Conservation (phyloP, 2,888 invertebrate genomes). For the Agapetus fuscipes region DNA sequence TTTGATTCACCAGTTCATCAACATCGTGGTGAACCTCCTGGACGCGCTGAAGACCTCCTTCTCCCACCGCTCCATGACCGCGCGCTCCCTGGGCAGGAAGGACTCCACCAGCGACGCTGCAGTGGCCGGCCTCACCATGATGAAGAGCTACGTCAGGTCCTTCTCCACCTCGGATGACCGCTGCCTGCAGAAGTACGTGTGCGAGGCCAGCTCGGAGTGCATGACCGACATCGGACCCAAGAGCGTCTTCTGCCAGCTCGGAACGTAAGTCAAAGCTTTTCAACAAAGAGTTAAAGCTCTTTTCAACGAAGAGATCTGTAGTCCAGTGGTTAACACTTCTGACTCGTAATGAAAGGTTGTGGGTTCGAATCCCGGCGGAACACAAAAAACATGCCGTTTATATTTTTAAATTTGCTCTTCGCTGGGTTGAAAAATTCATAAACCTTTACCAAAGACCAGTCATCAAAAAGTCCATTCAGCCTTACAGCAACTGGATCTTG, state of each 20-base stretch:
- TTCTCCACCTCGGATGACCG: slow-evolving; percentile 67
- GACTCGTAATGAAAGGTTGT: too few relatives aligned
- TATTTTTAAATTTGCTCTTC: too few relatives aligned
- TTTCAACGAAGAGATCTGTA: too few relatives aligned
- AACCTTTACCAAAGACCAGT: too few relatives aligned
- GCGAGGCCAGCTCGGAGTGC: slow-evolving; percentile 85
- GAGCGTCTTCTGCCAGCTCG: slow-evolving; percentile 85
- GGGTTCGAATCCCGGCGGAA: too few relatives aligned
- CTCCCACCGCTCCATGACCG: slow-evolving; percentile 79
- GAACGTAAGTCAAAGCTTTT: slow-evolving; percentile 62
- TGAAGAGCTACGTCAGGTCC: slow-evolving; percentile 81
- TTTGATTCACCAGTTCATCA: slow-evolving; percentile 84
- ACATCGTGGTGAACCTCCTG: slow-evolving; percentile 82
- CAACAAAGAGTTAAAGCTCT: too few relatives aligned
- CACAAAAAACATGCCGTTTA: too few relatives aligned
- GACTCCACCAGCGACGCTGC: slow-evolving; percentile 87
- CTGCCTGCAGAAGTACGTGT: slow-evolving; percentile 81
- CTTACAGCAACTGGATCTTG: too few relatives aligned
- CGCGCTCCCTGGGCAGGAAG: slow-evolving; percentile 75
- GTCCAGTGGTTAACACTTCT: too few relatives aligned
- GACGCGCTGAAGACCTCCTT: slow-evolving; percentile 89
- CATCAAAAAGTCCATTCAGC: too few relatives aligned
- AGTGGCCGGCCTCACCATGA: slow-evolving; percentile 77
- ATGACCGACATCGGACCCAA: slow-evolving; percentile 68
- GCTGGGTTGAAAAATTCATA: too few relatives aligned